Evolutionary conservation across 2,797 vertebrate genomes (phyloP).

Genomic region (Eospalax fontanierii): DNA sequence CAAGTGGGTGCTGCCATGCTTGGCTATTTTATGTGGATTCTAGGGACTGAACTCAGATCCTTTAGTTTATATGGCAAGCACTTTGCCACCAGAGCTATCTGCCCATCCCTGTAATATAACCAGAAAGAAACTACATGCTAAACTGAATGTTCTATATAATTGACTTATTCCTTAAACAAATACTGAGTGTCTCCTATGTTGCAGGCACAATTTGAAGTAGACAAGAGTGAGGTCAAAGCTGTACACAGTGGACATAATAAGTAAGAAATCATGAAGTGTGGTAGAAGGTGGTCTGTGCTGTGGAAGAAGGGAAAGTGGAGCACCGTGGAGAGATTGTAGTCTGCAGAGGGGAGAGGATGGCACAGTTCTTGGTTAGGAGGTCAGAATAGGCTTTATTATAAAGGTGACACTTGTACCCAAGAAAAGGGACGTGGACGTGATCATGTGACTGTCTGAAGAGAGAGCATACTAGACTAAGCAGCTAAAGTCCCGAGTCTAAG

Average conservation of each 20-base stretch:
- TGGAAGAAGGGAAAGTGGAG: not conserved
- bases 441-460: not conserved
- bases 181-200: not conserved
- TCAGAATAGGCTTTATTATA: not conserved
- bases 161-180: not conserved
- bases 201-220: not conserved
- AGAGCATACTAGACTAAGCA: not conserved
- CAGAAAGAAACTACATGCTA: conserved; percentile 54
- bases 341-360: too few species aligned
- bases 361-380: not conserved
- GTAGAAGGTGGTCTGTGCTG: not conserved
- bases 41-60: too few species aligned
- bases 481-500: not conserved
- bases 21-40: too few species aligned
- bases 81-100: too few species aligned
- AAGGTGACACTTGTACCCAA: not conserved
- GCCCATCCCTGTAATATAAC: not conserved
- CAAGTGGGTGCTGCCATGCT: too few species aligned
- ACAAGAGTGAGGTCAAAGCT: not conserved
- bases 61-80: too few species aligned
- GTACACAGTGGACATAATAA: not conserved
- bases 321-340: not conserved
- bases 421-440: not conserved
- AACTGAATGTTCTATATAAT: conserved; percentile 1
- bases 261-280: not conserved